Conservation (phyloP, 2,888 invertebrate species). For the Rhamnusium bicolor region DNA sequence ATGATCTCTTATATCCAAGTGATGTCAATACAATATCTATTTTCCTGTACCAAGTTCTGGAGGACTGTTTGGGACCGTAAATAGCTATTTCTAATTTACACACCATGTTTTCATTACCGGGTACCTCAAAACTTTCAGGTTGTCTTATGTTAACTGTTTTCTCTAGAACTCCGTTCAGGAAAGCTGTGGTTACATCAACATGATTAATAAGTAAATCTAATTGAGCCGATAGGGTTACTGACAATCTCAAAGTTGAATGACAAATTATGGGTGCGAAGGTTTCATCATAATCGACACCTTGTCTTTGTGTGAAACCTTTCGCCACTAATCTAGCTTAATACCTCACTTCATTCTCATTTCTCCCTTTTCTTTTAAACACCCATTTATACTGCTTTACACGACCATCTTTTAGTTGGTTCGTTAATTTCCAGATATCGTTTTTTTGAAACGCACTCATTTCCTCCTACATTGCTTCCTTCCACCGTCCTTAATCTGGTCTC, state of each 20-base stretch:
- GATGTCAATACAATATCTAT: constrained; percentile 7
- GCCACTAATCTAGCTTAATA: constrained; percentile 55
- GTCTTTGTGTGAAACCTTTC: constrained; percentile 52
- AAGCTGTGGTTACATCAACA: constrained; percentile 41
- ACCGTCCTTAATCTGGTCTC: constrained; percentile 29
- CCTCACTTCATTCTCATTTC: constrained; percentile 48
- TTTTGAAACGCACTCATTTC: constrained; percentile 57
- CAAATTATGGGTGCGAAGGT: constrained; percentile 1
- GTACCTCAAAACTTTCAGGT: constrained; percentile 39
- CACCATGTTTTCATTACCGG: constrained; percentile 26
- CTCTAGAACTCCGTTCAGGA: constrained; percentile 40
- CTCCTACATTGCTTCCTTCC: constrained; percentile 57
- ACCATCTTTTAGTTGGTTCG: constrained; percentile 46
- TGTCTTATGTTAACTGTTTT: constrained; percentile 39
- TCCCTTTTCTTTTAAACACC: constrained; percentile 58
- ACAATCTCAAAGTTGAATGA: constrained; percentile 35
- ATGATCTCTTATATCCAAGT: constrained; percentile 32
- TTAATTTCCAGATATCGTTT: constrained; percentile 59
- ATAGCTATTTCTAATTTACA: not conserved
- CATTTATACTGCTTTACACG: constrained; percentile 59
- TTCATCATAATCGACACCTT: constrained; percentile 46
- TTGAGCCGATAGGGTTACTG: constrained; percentile 36
- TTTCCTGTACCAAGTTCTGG: constrained; percentile 41
- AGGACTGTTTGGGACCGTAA: constrained; percentile 37
- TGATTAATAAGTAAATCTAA: constrained; percentile 41